Percentiles rank a stretch among this genome's conserved stretches.
phyloP scores from a whole-genome alignment of 2,888 invertebrate genomes.

The Eucriotettix oculatus region DNA sequence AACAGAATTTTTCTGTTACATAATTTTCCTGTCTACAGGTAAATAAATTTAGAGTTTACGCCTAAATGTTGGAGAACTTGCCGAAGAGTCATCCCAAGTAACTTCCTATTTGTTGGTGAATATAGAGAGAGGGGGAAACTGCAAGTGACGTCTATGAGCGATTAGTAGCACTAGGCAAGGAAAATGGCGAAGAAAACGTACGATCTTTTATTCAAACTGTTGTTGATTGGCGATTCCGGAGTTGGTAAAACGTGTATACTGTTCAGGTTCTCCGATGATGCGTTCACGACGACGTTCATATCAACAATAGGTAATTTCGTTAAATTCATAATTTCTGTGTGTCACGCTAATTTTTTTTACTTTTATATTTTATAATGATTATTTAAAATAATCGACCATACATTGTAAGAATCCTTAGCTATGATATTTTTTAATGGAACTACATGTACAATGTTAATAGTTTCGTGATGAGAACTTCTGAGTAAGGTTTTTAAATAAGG shows the following conservation, averaged over 20 bases:
- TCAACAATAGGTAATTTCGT: conserved; percentile 74
- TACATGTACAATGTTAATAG: too few species aligned
- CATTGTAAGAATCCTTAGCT: too few species aligned
- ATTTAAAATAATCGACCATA: too few species aligned
- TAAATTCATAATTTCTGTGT: too few species aligned
- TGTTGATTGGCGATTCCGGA: conserved; percentile 85
- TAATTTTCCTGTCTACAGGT: too few species aligned
- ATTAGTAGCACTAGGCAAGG: conserved; percentile 4
- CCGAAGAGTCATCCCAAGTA: background rate
- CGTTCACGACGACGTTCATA: conserved; percentile 88
- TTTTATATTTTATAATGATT: too few species aligned
- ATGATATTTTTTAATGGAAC: too few species aligned
- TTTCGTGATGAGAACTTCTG: too few species aligned
- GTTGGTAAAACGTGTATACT: conserved; percentile 90
- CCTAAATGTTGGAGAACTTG: background rate
- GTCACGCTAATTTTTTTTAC: too few species aligned
- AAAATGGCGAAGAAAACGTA: conserved; percentile 91
- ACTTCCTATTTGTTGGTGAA: background rate
- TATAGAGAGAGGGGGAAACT: background rate
- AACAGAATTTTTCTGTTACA: too few species aligned
- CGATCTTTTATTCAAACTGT: conserved; percentile 81
- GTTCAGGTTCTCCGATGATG: conserved; percentile 88
- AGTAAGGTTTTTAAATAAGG: too few species aligned
- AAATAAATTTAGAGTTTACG: too few species aligned
- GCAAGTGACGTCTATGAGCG: conserved; percentile 11